phyloP scores from a whole-genome alignment of 2,888 invertebrate species.

The Cheilosia pagana region DNA sequence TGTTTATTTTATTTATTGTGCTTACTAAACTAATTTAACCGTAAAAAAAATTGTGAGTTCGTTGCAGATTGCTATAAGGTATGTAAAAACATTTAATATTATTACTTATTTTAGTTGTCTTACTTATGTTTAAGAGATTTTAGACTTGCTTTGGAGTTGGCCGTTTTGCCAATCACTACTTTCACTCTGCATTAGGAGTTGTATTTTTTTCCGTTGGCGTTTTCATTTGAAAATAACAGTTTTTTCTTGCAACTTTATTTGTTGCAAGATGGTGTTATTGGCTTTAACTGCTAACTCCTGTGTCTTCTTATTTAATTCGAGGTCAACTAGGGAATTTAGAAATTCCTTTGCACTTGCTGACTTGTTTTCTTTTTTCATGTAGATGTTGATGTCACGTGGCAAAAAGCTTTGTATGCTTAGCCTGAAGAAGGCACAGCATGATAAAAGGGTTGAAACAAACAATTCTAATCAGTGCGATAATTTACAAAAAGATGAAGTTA shows the following conservation, averaged over 20 bases:
- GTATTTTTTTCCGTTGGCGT: slow-evolving; percentile 7
- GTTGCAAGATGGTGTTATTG: not conserved
- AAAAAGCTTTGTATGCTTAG: slow-evolving; percentile 9
- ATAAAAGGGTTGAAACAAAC: not conserved
- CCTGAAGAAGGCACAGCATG: slow-evolving; percentile 10
- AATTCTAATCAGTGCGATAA: not conserved
- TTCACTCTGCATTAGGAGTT: slow-evolving; percentile 10
- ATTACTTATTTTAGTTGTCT: slow-evolving; percentile 8
- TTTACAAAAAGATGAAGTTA: slow-evolving; percentile 7
- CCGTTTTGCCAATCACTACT: slow-evolving; percentile 3
- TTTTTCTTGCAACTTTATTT: not conserved
- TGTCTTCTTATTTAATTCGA: not conserved
- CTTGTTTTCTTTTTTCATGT: not conserved
- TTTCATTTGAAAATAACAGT: slow-evolving; percentile 7
- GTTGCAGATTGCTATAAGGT: slow-evolving; percentile 13
- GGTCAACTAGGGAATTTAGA: not conserved
- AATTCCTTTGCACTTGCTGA: too few relatives aligned
- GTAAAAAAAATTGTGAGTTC: not conserved
- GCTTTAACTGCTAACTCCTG: not conserved
- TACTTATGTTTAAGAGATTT: slow-evolving; percentile 13
- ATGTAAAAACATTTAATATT: slow-evolving; percentile 6
- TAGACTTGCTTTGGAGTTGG: slow-evolving; percentile 10
- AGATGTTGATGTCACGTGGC: not conserved
- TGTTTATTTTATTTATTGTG: slow-evolving; percentile 13
- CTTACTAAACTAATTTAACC: slow-evolving; percentile 2